Percentiles rank a stretch among this genome's conserved stretches.
These are phyloP conservation scores for Ivindomyrus marchei DNA, from an alignment of 2,113 vertebrate genomes.

Conservation along the genomic window DNA sequence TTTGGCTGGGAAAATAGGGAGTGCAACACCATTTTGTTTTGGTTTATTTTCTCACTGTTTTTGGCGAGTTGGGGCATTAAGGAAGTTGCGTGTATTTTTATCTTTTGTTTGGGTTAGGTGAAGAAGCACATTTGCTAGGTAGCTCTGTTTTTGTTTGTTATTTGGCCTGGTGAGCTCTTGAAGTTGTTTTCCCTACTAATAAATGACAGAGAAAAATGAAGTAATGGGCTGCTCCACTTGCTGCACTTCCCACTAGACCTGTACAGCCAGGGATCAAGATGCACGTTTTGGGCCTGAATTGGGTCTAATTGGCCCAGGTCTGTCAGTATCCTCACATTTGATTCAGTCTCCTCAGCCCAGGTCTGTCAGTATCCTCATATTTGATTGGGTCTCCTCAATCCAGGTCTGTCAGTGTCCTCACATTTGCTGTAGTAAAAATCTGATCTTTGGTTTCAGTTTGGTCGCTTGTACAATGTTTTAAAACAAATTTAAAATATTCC, in stretches of 20 bases:
- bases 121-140: not conserved
- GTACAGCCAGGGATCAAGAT: not conserved
- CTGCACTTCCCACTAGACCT: not conserved
- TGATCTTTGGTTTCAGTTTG: not conserved
- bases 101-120: not conserved
- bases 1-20: not conserved
- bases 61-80: not conserved
- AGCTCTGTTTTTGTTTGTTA: not conserved
- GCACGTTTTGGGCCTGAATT: not conserved
- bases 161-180: not conserved
- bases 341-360: not conserved
- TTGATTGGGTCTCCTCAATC: not conserved
- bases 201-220: not conserved
- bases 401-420: not conserved
- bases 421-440: not conserved
- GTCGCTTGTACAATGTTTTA: not conserved
- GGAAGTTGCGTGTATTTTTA: not conserved
- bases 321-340: not conserved
- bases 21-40: not conserved
- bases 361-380: not conserved
- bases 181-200: not conserved
- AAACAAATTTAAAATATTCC: not conserved
- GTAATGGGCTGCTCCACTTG: not conserved
- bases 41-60: not conserved
- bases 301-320: not conserved